These are phyloP conservation scores for Leucophenga varia DNA, from an alignment of 1,140 invertebrate species.

Conservation along the genomic window DNA sequence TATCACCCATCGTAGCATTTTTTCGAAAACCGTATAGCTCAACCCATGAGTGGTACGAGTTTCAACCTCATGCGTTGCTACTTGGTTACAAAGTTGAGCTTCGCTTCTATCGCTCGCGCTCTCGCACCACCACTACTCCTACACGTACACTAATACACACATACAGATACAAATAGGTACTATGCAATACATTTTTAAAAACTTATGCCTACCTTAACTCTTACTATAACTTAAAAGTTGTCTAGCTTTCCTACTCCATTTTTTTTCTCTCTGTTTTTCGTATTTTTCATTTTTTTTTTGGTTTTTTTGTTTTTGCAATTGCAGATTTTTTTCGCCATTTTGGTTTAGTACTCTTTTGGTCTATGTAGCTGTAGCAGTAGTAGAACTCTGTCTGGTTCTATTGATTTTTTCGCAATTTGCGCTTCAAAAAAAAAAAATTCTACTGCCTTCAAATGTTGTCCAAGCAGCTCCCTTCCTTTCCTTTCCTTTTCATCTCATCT, in stretches of 20 bases:
- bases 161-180: slow-evolving; percentile 22
- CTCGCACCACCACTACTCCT: not conserved
- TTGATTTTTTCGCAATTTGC: slow-evolving; percentile 52
- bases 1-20: too few species aligned
- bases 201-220: not conserved
- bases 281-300: slow-evolving; percentile 40
- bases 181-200: slow-evolving; percentile 39
- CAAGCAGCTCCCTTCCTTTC: slow-evolving; percentile 21
- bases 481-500: too few species aligned
- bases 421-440: slow-evolving; percentile 21
- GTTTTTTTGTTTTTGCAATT: slow-evolving; percentile 20
- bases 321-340: slow-evolving; percentile 16
- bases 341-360: too few species aligned
- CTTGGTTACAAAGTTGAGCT: slow-evolving; percentile 1
- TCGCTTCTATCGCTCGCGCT: not conserved
- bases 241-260: slow-evolving; percentile 8
- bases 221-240: slow-evolving; percentile 17
- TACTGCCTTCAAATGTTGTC: slow-evolving; percentile 34
- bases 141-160: not conserved
- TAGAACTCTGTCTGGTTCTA: slow-evolving; percentile 47
- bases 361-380: too few species aligned
- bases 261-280: slow-evolving; percentile 1
- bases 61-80: too few species aligned
- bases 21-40: too few species aligned
- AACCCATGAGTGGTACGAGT: too few species aligned